phyloP scores from a whole-genome alignment of 92 coral and sea anemone genomes.

The Blastomussa wellsi region DNA sequence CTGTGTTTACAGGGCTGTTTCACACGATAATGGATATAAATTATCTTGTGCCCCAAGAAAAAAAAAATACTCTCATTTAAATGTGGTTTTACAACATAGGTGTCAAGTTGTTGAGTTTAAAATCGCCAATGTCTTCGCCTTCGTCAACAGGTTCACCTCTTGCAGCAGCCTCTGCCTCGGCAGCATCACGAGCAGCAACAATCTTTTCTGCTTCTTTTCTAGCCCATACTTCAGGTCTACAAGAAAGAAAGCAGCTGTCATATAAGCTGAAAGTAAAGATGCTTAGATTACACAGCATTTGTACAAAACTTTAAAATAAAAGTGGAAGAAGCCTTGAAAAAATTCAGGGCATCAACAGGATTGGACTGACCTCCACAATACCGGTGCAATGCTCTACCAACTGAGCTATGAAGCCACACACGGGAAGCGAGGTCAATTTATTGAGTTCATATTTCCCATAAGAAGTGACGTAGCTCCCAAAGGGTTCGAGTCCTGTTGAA shows the following conservation, averaged over 20 bases:
- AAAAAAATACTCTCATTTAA: background rate
- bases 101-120: conserved; percentile 28
- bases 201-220: conserved; percentile 82
- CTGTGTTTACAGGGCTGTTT: background rate
- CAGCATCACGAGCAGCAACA: conserved; percentile 80
- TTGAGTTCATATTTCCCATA: too few species aligned
- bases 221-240: conserved; percentile 95
- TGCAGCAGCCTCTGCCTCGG: conserved; percentile 52
- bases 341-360: too few species aligned
- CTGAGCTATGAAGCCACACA: too few species aligned
- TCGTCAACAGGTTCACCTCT: conserved; percentile 26
- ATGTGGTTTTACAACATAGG: conserved; percentile 8
- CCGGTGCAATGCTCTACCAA: too few species aligned
- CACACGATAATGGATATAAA: background rate
- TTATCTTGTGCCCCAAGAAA: background rate
- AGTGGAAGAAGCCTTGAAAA: too few species aligned
- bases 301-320: too few species aligned
- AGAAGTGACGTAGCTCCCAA: too few species aligned
- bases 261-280: background rate
- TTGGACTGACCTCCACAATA: too few species aligned
- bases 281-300: background rate
- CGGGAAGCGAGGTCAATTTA: too few species aligned
- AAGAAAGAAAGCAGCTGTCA: background rate
- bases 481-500: too few species aligned
- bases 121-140: conserved; percentile 33